These are phyloP conservation scores for Hypolimnas misippus DNA, from an alignment of 2,888 invertebrate genomes.

Conservation along the genomic window DNA sequence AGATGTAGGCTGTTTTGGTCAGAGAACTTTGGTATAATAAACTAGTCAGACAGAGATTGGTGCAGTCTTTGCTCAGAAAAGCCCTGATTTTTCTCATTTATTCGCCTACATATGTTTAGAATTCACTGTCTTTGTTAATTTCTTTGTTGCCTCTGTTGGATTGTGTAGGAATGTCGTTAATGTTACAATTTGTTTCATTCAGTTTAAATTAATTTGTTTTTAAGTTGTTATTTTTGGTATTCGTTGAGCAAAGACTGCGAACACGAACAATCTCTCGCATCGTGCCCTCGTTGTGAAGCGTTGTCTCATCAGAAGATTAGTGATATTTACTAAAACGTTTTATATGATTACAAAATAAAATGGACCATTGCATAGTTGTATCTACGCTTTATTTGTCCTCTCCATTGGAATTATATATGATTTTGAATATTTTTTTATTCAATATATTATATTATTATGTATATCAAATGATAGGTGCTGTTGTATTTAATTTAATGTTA, in stretches of 20 bases:
- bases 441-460: conserved; percentile 65
- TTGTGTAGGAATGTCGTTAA: not conserved
- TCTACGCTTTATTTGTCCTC: conserved; percentile 68
- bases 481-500: conserved; percentile 77
- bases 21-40: conserved; percentile 32
- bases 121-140: no score
- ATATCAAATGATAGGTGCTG: conserved; percentile 80
- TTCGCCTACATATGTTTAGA: no score
- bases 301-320: conserved; percentile 66
- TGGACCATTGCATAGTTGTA: conserved; percentile 73
- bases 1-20: conserved; percentile 24
- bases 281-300: conserved; percentile 66
- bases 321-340: conserved; percentile 63
- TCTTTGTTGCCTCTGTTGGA: no score
- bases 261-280: conserved; percentile 35
- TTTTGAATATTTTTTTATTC: conserved; percentile 71
- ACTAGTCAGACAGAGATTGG: conserved; percentile 58
- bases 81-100: no score
- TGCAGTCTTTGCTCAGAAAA: conserved; percentile 37
- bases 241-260: conserved; percentile 32
- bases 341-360: conserved; percentile 53
- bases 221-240: not conserved
- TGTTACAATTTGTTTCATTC: not conserved
- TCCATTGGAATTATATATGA: conserved; percentile 63
- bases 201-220: not conserved